Evolutionary conservation across 1,140 invertebrate species (phyloP).

Genomic region (Zophobas atratus): DNA sequence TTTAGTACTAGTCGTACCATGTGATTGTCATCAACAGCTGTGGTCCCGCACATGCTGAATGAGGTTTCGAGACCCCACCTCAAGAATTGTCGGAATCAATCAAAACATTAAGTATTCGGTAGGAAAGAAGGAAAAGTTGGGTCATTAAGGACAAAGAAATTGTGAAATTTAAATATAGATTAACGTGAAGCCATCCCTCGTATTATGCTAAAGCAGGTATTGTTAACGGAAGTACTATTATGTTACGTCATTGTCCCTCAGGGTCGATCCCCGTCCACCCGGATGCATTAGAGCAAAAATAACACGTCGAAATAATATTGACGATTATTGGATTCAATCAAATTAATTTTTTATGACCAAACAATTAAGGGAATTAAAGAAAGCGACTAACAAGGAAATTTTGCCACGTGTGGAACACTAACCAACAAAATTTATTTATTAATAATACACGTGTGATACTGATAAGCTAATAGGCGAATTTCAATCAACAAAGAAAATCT

Average conservation of each 20-base stretch:
- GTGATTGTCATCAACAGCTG: slow-evolving; percentile 1
- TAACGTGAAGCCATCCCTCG: slow-evolving; percentile 28
- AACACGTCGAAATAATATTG: slow-evolving; percentile 1
- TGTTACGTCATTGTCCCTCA: slow-evolving; percentile 44
- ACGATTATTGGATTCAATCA: background rate
- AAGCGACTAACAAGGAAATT: background rate
- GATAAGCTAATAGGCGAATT: slow-evolving; percentile 25
- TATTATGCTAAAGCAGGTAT: slow-evolving; percentile 38
- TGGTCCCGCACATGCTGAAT: background rate
- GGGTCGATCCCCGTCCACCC: slow-evolving; percentile 20
- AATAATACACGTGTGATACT: background rate
- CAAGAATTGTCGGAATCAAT: background rate
- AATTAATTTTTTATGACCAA: slow-evolving; percentile 1
- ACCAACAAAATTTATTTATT: too few species aligned
- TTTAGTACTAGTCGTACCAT: slow-evolving; percentile 1
- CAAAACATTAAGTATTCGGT: slow-evolving; percentile 12
- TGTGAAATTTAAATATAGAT: slow-evolving; percentile 40
- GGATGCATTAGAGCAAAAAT: slow-evolving; percentile 22
- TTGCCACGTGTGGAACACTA: background rate
- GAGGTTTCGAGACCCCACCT: background rate
- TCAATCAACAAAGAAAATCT: slow-evolving; percentile 38
- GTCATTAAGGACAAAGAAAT: slow-evolving; percentile 37
- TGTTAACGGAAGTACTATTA: slow-evolving; percentile 49
- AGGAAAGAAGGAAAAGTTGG: slow-evolving; percentile 14
- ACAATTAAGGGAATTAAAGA: slow-evolving; percentile 7